phyloP scores from a whole-genome alignment of 2,888 invertebrate genomes.

The Neoscelio sp. region DNA sequence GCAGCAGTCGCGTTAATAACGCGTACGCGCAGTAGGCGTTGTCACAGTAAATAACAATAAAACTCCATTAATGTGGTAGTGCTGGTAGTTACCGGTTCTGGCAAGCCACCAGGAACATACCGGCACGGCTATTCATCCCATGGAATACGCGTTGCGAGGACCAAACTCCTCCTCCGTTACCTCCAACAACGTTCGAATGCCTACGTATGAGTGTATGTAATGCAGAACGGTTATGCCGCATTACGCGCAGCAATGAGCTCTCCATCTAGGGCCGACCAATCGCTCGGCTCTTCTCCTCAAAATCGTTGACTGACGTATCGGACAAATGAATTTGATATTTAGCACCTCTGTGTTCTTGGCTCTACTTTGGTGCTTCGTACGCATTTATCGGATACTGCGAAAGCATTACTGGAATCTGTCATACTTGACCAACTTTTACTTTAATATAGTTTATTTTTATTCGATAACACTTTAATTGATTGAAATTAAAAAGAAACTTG shows the following conservation, averaged over 20 bases:
- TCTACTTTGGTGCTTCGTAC: too few relatives aligned
- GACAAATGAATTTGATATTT: conserved; percentile 14
- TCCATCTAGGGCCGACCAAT: conserved; percentile 67
- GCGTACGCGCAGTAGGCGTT: conserved; percentile 68
- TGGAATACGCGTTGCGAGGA: conserved; percentile 73
- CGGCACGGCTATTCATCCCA: conserved; percentile 76
- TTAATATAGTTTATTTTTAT: too few relatives aligned
- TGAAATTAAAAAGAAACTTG: too few relatives aligned
- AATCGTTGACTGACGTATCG: conserved; percentile 37
- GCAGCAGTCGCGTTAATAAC: conserved; percentile 68
- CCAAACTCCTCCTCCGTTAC: conserved; percentile 63
- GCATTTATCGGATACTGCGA: too few relatives aligned
- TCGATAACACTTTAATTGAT: too few relatives aligned
- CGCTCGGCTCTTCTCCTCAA: conserved; percentile 63
- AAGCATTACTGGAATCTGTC: too few relatives aligned
- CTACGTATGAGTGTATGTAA: conserved; percentile 72
- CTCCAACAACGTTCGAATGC: conserved; percentile 67
- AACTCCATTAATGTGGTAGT: conserved; percentile 82
- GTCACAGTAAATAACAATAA: conserved; percentile 82
- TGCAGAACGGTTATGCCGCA: conserved; percentile 75
- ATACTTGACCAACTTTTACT: too few relatives aligned
- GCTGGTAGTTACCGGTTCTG: conserved; percentile 78
- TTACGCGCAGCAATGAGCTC: conserved; percentile 71
- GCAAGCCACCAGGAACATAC: conserved; percentile 77
- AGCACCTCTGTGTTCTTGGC: conserved; percentile 3